phyloP scores from a whole-genome alignment of 2,888 invertebrate genomes.

The Pilophorus perplexus region DNA sequence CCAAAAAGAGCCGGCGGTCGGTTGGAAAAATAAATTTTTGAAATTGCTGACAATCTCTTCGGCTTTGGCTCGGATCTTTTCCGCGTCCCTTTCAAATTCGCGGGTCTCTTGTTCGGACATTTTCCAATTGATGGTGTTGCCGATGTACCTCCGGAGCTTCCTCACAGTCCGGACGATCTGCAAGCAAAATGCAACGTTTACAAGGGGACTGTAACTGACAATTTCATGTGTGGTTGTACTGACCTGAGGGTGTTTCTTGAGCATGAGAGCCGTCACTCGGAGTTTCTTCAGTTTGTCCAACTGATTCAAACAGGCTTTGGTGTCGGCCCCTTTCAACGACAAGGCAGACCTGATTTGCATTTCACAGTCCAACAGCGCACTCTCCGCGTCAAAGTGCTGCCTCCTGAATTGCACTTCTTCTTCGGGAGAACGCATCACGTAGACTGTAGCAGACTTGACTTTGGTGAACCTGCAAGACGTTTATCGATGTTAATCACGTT shows the following conservation, averaged over 20 bases:
- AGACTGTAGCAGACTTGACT: slow-evolving; percentile 28
- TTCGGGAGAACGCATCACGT: slow-evolving; percentile 9
- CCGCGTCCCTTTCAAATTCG: slow-evolving; percentile 56
- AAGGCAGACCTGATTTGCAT: slow-evolving; percentile 66
- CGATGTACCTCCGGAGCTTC: slow-evolving; percentile 56
- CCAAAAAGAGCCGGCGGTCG: slow-evolving; percentile 67
- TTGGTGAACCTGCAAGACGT: slow-evolving; percentile 28
- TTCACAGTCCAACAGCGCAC: slow-evolving; percentile 64
- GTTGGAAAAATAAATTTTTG: slow-evolving; percentile 61
- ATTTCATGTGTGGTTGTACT: too few species aligned
- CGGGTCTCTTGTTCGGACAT: slow-evolving; percentile 60
- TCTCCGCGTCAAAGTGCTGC: slow-evolving; percentile 57
- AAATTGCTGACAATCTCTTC: slow-evolving; percentile 59
- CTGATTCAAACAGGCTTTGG: slow-evolving; percentile 67
- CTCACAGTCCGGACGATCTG: slow-evolving; percentile 76
- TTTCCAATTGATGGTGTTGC: slow-evolving; percentile 58
- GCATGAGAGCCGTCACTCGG: slow-evolving; percentile 68
- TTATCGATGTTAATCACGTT: slow-evolving; percentile 28
- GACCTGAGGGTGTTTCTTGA: slow-evolving; percentile 77
- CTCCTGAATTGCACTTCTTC: slow-evolving; percentile 26
- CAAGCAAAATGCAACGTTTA: too few species aligned
- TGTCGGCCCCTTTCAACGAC: slow-evolving; percentile 67
- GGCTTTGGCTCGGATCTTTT: slow-evolving; percentile 67
- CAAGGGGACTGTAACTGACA: too few species aligned
- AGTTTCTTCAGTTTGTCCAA: slow-evolving; percentile 63